Evolutionary conservation across 1,140 invertebrate species (phyloP), one percentile per base, ranked within the genome.

Genomic region (Antheraea pernyi): DNA sequence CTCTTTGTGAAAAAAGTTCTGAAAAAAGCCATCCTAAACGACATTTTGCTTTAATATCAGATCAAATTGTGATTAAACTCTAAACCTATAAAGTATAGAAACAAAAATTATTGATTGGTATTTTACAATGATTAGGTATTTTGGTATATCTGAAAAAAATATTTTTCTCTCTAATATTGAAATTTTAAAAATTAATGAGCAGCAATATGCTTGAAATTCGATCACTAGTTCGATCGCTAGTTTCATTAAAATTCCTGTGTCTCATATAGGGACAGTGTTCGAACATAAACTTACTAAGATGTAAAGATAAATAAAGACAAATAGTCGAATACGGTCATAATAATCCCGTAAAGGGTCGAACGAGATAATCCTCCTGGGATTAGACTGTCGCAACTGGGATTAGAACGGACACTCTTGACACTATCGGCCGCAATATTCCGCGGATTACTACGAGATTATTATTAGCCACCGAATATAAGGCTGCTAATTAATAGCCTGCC

Each of bases 321-420:
- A 80, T 82, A 71, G 75, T 80, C 75, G 78, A 73, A 80, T 76
- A 82, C 78, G 77, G 80, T 77, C 78, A 81, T 81, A 77, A 78
- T 84, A 84, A 84, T 81, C 79, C 82, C 80, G 74, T 82, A 82
- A 84, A 84, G 82, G 80, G 80, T 81, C 80, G 77, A 77, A 73
- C 69, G 72, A 77, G 80, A 82, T 82, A 82, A 82, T 82, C 82
- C 75, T 71, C 70, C 73, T 46, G 70, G 76, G 77, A 80, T 81
- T 81, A 80, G 69, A 74, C 68, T 81, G 78, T 82, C 76, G 77
- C 72, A 81, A 76, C 73, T 78, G 70, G 75, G 80, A 71, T 82
- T 77, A 82, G 65, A 69, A 22, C 74, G 79, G 80, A 78, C 80
- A 82, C 76, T 82, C 80, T 75, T 82, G 82, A 82, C 77, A 79